Percentiles rank a stretch among this genome's conserved stretches.
Evolutionary conservation across 2,113 vertebrate species (phyloP).

Genomic region (Odontophorus gujanensis): DNA sequence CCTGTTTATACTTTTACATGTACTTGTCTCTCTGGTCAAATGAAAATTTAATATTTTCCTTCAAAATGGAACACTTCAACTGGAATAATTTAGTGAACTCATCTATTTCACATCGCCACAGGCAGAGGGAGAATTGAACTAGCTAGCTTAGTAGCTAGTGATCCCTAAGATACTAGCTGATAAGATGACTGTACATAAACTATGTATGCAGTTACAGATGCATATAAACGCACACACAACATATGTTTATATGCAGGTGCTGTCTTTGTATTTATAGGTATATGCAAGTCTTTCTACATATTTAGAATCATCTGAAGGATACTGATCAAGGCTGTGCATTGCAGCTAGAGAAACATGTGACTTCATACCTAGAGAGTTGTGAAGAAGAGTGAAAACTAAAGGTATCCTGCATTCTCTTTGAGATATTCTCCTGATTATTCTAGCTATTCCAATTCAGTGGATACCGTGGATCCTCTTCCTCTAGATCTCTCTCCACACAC

Average conservation of each 20-base stretch:
- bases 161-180: not conserved
- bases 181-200: not conserved
- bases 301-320: not conserved
- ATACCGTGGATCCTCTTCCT: not conserved
- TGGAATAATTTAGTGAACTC: not conserved
- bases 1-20: not conserved
- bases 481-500: not conserved
- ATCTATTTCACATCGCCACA: not conserved
- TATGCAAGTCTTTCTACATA: not conserved
- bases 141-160: not conserved
- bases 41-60: not conserved
- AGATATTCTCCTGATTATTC: not conserved
- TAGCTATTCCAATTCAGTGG: not conserved
- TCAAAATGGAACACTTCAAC: not conserved
- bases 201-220: not conserved
- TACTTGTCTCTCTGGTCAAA: not conserved
- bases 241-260: not conserved
- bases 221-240: not conserved
- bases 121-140: not conserved
- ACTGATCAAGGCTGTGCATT: not conserved
- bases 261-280: not conserved
- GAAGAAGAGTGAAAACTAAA: not conserved
- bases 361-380: not conserved
- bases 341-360: not conserved
- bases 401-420: not conserved